Base-by-base conservation (phyloP, 35 echinoderm and acorn worm species). In the Heliocidaris tuberculata region DNA sequence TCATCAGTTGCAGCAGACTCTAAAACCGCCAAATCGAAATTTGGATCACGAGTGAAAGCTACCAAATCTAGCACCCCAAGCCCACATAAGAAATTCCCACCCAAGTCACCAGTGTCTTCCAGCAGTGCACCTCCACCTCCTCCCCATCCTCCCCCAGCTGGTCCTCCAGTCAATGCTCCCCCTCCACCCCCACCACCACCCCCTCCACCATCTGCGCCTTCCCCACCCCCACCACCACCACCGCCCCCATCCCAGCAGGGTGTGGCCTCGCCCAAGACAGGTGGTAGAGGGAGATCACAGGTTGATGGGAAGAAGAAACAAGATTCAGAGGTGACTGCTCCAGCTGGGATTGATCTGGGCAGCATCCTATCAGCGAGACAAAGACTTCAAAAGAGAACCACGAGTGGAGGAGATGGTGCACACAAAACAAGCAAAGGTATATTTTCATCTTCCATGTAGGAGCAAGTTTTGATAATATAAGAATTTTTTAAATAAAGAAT, bases 181-280 rank as follows among this genome's bases (percentile, higher is more conserved):
- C 93, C 95, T 0, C 90, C 90, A 24, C 54, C 92, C 2, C 95
- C 95, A n/a, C 85, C 92, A 70, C 95, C 95, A 42, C 95, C 95
- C 2, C 48, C 78, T n/a, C 56, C 21, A 31, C 78, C 85, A 11
- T 49, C 85, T 16, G 85, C 86, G 2, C 92, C 93, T 42, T 32
- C 93, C 30, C 47, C 93, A 31, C 85, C 86, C 12, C 60, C 32
- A 47, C 93, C 95, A 32, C 93, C 93, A 61, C 32, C 95, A 42
- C 50, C 59, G 6, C 31, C 94, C 24, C 71, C 52, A 9, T 49
- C 54, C 11, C 27, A 50, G 86, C 78, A 8, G 29, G 86, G 49
- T 11, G 5, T 31, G 48, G 17, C 47, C n/a, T 17, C 30, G 13
- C 30, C 90, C 47, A 50, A 16, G 31, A 48, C 88, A 90, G 56